Conservation (phyloP, 1,140 invertebrate species). For the Panagrolaimus sp. region DNA sequence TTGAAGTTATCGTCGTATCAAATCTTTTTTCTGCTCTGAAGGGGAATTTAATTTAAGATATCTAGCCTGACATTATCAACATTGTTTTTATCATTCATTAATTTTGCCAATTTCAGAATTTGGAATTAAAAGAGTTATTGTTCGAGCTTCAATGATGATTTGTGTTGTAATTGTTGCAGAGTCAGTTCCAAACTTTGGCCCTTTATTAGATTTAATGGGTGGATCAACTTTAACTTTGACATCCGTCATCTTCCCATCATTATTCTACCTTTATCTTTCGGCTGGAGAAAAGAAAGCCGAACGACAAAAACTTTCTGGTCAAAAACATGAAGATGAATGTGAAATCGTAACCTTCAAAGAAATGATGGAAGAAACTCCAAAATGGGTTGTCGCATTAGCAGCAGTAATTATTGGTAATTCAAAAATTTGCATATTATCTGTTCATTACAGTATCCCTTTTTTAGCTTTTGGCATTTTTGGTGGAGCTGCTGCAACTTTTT, state of each 20-base stretch:
- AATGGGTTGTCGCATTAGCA: slow-evolving; percentile 8
- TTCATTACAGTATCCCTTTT: slow-evolving; percentile 11
- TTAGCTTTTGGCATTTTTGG: slow-evolving; percentile 50
- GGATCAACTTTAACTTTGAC: slow-evolving; percentile 71
- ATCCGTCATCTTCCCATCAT: slow-evolving; percentile 60
- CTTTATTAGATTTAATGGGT: slow-evolving; percentile 79
- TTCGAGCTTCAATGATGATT: slow-evolving; percentile 67
- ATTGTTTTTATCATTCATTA: slow-evolving; percentile 13
- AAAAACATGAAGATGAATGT: slow-evolving; percentile 24
- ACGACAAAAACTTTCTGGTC: neutral
- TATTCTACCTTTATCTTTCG: slow-evolving; percentile 52
- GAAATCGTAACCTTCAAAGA: neutral
- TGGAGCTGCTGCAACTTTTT: slow-evolving; percentile 54
- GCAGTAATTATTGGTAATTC: slow-evolving; percentile 19
- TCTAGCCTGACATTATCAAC: neutral
- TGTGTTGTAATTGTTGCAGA: slow-evolving; percentile 73
- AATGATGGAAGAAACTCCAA: slow-evolving; percentile 23
- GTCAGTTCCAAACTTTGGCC: slow-evolving; percentile 76
- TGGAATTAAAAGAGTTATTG: slow-evolving; percentile 71
- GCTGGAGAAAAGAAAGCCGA: slow-evolving; percentile 34
- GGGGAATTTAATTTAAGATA: too few relatives aligned
- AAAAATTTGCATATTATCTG: neutral
- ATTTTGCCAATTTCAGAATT: slow-evolving; percentile 82
- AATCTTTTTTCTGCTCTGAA: too few relatives aligned
- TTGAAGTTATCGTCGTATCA: too few relatives aligned